Conservation (phyloP, 1,140 invertebrate species). For the Druon quercuslanigerum region DNA sequence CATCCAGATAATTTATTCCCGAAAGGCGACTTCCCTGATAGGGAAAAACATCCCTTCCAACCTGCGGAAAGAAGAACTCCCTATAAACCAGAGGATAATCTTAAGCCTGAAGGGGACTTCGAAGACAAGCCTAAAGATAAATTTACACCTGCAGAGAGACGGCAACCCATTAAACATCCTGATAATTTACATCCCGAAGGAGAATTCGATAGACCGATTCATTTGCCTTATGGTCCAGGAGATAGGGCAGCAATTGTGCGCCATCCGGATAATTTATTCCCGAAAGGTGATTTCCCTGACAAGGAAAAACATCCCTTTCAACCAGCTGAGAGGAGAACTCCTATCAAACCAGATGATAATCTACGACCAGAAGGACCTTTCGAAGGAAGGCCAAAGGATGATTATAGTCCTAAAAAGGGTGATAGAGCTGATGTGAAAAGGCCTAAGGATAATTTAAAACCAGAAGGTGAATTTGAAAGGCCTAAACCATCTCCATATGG, state of each 20-base stretch:
- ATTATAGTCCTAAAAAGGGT: slow-evolving; percentile 74
- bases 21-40: slow-evolving; percentile 78
- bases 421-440: slow-evolving; percentile 78
- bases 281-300: slow-evolving; percentile 78
- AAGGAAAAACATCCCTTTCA: slow-evolving; percentile 66
- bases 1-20: slow-evolving; percentile 59
- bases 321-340: slow-evolving; percentile 68
- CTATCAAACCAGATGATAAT: slow-evolving; percentile 75
- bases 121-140: slow-evolving; percentile 39
- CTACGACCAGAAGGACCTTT: slow-evolving; percentile 82
- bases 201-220: slow-evolving; percentile 74
- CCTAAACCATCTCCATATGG: slow-evolving; percentile 44
- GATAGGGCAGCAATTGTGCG: slow-evolving; percentile 75
- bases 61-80: slow-evolving; percentile 66
- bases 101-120: slow-evolving; percentile 77
- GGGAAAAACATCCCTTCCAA: slow-evolving; percentile 68
- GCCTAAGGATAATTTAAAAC: slow-evolving; percentile 76
- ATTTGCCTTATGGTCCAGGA: slow-evolving; percentile 76
- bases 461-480: slow-evolving; percentile 74
- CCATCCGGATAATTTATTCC: slow-evolving; percentile 77
- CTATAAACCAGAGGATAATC: slow-evolving; percentile 76
- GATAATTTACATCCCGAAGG: slow-evolving; percentile 76
- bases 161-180: slow-evolving; percentile 74
- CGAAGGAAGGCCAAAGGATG: slow-evolving; percentile 69
- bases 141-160: no score